A percentile compares a stretch with the other conserved stretches of the same genome.
Conservation (phyloP, 2,888 invertebrate genomes). For the Papilio demoleus region DNA sequence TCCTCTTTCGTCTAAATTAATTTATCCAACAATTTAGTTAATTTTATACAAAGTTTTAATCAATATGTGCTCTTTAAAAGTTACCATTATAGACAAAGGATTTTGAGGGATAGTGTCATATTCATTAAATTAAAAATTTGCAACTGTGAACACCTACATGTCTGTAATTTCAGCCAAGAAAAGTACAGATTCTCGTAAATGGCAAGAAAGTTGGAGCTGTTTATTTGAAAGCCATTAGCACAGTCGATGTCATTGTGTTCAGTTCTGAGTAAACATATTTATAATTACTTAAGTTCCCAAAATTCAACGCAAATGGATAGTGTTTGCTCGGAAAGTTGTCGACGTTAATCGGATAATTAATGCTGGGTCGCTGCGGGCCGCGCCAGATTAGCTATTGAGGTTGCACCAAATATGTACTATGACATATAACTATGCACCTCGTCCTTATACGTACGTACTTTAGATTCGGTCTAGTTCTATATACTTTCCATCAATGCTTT, state of each 20-base stretch:
- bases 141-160: too few species aligned
- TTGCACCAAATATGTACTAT: conserved; percentile 2
- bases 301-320: conserved; percentile 38
- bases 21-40: too few species aligned
- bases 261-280: conserved; percentile 32
- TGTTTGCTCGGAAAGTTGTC: conserved; percentile 40
- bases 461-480: too few species aligned
- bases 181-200: not conserved
- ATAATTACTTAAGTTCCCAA: conserved; percentile 40
- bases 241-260: conserved; percentile 4
- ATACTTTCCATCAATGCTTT: too few species aligned
- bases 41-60: too few species aligned
- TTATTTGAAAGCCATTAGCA: conserved; percentile 26
- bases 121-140: too few species aligned
- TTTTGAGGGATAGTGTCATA: too few species aligned
- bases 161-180: not conserved
- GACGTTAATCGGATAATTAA: conserved; percentile 42
- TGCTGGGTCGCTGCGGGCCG: conserved; percentile 20
- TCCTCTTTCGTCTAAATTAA: too few species aligned
- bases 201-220: conserved; percentile 16
- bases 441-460: too few species aligned
- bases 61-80: too few species aligned
- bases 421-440: not conserved
- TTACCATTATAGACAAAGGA: too few species aligned
- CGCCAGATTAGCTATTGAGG: conserved; percentile 38